Conservation (phyloP, 2,113 vertebrate species). For the Thryonomys swinderianus region DNA sequence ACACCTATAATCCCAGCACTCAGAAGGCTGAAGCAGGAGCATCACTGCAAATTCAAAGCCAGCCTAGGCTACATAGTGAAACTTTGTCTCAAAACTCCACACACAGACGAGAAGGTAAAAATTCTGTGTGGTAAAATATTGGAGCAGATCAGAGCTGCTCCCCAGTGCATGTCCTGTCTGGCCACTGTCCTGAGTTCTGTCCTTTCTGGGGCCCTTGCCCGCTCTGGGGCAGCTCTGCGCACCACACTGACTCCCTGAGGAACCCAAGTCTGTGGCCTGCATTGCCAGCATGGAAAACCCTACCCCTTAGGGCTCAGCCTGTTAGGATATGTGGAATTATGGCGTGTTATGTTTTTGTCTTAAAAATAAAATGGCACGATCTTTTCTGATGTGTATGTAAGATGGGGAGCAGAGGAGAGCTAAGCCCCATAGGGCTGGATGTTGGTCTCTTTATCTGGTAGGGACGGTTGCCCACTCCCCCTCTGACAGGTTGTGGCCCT, state of each 20-base stretch:
- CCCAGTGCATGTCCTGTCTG: not conserved
- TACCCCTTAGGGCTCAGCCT: not conserved
- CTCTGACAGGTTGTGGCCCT: not conserved
- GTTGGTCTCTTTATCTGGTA: not conserved
- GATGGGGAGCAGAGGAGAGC: not conserved
- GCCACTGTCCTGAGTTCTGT: not conserved
- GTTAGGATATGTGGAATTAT: not conserved
- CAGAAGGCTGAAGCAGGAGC: not conserved
- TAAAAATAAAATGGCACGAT: not conserved
- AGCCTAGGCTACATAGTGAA: not conserved
- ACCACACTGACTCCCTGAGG: too few relatives aligned
- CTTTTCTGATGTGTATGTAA: not conserved
- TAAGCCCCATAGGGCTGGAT: not conserved
- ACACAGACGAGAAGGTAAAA: not conserved
- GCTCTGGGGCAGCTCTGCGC: not conserved
- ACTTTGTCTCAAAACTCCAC: not conserved
- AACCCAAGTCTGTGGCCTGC: not conserved
- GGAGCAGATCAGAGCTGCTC: not conserved
- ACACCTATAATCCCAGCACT: not conserved
- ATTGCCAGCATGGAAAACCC: not conserved
- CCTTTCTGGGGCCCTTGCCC: not conserved
- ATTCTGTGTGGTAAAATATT: not conserved
- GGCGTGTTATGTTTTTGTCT: not conserved
- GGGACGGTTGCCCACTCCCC: not conserved
- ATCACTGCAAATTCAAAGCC: not conserved